phyloP scores from a whole-genome alignment of 2,113 vertebrate species.

The Macaca fascicularis region T2T-MFA8v1.1 NC_088389.1:62608001-62608500 shows the following conservation, averaged over 20 bases:
- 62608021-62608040: background rate
- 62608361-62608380: background rate
- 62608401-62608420: background rate
- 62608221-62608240: background rate
- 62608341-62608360: background rate
- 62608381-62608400: background rate
- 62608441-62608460: background rate
- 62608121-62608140: background rate
- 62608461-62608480: background rate
- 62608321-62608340: background rate
- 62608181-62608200: background rate
- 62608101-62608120: background rate
- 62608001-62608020: background rate
- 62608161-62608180: background rate
- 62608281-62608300: background rate
- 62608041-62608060: background rate
- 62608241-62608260: background rate
- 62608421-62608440: background rate
- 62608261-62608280: background rate
- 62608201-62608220: background rate
- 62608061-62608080: background rate
- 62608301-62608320: background rate
- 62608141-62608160: background rate
- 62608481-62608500: background rate
- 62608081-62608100: background rate